Base-by-base conservation (phyloP, 2,113 vertebrate genomes). In the Nycticryphes semicollaris region DNA sequence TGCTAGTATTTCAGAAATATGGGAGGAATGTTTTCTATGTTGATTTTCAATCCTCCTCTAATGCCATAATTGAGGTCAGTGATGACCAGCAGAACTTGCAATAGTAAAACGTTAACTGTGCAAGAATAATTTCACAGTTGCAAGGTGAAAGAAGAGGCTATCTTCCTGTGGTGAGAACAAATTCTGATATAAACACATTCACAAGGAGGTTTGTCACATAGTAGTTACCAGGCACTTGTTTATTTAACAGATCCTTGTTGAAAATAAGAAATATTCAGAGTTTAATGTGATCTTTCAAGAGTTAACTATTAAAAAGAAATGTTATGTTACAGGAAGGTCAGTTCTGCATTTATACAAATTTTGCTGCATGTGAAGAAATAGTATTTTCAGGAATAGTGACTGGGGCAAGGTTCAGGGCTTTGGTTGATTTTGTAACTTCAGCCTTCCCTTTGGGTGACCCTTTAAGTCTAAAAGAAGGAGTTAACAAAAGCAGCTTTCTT, bases 51-150 rank as follows among this genome's bases (percentile, higher is more conserved):
- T 80, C 20, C 47, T 89, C 2, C 39, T 86, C n/a, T 92, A 56
- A 77, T 86, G 63, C 45, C 22, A 5, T 90, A 66, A 60, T 9
- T 54, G 72, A 84, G 50, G 72, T 85, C 86, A 74, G 17, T 50
- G 23, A 54, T 4, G 10, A 59, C 47, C 70, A 91, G 62, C 90
- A 89, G 51, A 89, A 89, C 51, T 81, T 92, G 39, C 51, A 84
- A 33, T 67, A 81, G 60, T 39, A 89, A 81, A 92, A 56, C 33
- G 68, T 51, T 15, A 74, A 54, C 64, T 75, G n/a, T 87, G 37
- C 47, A 87, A 84, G 83, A 94, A 24, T 74, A 67, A 90, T 84
- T 69, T 57, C n/a, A 92, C 92, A 60, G 37, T 87, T 92, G 50
- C 51, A 94, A 94, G 69, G 84, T 80, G 93, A 35, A 92, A 86